Evolutionary conservation across 2,888 invertebrate genomes (phyloP), one percentile per base, ranked within the genome.

Genomic region (Andrena minutula): DNA sequence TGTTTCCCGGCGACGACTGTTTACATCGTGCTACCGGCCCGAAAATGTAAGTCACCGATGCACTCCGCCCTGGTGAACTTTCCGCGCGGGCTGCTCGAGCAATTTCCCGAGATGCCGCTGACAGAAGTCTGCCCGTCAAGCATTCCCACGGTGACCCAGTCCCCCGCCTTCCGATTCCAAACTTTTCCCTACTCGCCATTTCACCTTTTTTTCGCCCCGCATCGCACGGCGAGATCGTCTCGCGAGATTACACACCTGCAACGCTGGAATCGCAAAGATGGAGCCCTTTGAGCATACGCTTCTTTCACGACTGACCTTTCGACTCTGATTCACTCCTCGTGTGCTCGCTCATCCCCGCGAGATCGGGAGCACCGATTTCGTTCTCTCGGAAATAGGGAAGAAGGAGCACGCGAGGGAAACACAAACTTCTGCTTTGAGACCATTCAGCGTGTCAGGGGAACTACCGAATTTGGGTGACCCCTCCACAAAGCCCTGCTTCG

Each of bases 91-190:
- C 49, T 41, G 47, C 20, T 4, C 72, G 64, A 12, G 56, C 78
- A 75, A 83, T 83, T 75, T 82, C 53, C 66, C 60, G 61, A 73
- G 75, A 63, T 74, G 71, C 56, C 77, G 74, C 74, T 71, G 72
- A 79, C 82, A 77, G 65, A 71, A 73, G 76, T 75, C 75, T 41
- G n/a, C 32, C 35, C 66, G 78, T 74, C 80, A 78, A 77, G 56
- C 58, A 70, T 79, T 75, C 69, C 72, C 63, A 12, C 51, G 32
- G 41, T 75, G 76, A 81, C 76, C 79, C 66, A 76, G 66, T 82
- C 79, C 32, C 60, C 28, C 28, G 69, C 53, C 41, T 81, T 76
- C 79, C 84, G 79, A 82, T 84, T 79, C 41, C 41, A 79, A 84
- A 86, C 84, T 75, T 84, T 86, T 74, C 60, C 6, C 12, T 8